Conservation (phyloP, 2,888 invertebrate genomes). For the Brachyopa scutellaris region DNA sequence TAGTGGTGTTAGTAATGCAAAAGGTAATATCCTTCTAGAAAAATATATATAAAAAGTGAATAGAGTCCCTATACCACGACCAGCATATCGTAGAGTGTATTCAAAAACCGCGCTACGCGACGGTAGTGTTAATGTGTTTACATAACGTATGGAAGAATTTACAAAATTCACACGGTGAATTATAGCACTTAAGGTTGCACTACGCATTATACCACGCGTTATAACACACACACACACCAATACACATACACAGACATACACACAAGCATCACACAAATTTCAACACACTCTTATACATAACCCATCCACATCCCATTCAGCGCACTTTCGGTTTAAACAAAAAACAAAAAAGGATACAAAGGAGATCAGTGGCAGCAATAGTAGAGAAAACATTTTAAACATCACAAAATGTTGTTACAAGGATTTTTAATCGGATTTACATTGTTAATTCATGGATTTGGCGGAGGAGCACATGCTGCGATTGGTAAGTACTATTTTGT, state of each 20-base stretch:
- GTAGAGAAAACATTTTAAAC: conserved; percentile 62
- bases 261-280: conserved; percentile 27
- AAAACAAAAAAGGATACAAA: conserved; percentile 39
- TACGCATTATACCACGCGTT: conserved; percentile 71
- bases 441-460: conserved; percentile 77
- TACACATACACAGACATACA: conserved; percentile 18
- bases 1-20: conserved; percentile 46
- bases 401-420: conserved; percentile 72
- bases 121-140: conserved; percentile 67
- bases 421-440: conserved; percentile 78
- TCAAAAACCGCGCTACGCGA: conserved; percentile 34
- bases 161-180: conserved; percentile 69
- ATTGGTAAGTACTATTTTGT: conserved; percentile 76
- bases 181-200: conserved; percentile 72
- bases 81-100: conserved; percentile 27
- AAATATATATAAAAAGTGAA: conserved; percentile 18
- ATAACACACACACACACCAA: conserved; percentile 60
- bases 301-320: background rate
- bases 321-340: conserved; percentile 22
- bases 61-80: background rate
- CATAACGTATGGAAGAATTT: conserved; percentile 65
- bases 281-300: conserved; percentile 4
- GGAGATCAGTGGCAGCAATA: conserved; percentile 46
- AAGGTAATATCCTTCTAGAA: conserved; percentile 46
- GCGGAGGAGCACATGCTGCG: conserved; percentile 76